Evolutionary conservation across 2,113 vertebrate species (phyloP).

Genomic region (Melanotaenia duboulayi): DNA sequence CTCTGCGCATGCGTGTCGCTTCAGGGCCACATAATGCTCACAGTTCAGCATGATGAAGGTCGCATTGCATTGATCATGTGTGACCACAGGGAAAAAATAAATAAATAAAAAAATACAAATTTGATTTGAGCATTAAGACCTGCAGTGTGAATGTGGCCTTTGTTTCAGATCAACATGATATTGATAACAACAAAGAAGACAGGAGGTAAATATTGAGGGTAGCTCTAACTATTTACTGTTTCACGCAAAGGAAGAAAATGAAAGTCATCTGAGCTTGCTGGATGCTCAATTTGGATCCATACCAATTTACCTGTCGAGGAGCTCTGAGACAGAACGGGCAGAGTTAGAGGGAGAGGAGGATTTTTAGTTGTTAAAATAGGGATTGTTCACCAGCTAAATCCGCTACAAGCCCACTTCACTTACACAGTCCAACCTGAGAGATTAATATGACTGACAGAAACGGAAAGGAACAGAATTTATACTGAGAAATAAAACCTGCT

Average conservation of each 20-base stretch:
- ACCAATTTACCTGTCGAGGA: conserved; percentile 34
- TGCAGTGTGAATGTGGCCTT: too few species aligned
- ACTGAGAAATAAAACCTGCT: too few species aligned
- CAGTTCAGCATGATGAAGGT: too few species aligned
- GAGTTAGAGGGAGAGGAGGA: neutral
- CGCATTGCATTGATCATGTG: too few species aligned
- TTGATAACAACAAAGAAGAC: conserved; percentile 20
- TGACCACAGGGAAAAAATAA: too few species aligned
- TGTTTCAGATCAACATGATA: conserved; percentile 21
- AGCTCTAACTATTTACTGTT: conserved; percentile 6
- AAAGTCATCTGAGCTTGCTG: conserved; percentile 2
- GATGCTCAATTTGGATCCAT: conserved; percentile 43
- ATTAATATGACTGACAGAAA: neutral
- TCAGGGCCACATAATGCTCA: too few species aligned
- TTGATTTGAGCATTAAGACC: too few species aligned
- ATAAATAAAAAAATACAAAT: too few species aligned
- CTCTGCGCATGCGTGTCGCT: too few species aligned
- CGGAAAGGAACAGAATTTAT: too few species aligned
- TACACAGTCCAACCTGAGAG: conserved; percentile 9
- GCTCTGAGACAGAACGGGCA: conserved; percentile 4
- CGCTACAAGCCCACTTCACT: conserved; percentile 3
- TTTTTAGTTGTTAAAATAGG: conserved; percentile 14
- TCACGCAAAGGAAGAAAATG: neutral
- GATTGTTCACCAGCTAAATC: conserved; percentile 19
- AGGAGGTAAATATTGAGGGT: neutral